Percentiles rank a stretch among this genome's conserved stretches.
Evolutionary conservation across 2,797 vertebrate genomes (phyloP).

Genomic region (Bradypus variegatus): DNA sequence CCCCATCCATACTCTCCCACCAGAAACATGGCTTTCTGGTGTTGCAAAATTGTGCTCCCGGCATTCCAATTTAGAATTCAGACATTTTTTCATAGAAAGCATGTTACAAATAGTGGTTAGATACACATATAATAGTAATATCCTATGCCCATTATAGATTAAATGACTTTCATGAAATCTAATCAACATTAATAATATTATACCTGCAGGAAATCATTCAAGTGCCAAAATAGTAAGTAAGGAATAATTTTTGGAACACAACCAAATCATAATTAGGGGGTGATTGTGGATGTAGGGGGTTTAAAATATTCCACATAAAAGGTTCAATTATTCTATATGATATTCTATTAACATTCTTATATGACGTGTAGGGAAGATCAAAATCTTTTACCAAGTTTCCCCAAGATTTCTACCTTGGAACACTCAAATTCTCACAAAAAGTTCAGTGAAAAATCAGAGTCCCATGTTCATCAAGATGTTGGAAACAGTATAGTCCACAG

Average conservation of each 20-base stretch:
- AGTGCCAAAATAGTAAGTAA: not conserved
- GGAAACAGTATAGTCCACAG: not conserved
- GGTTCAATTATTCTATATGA: not conserved
- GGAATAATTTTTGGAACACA: not conserved
- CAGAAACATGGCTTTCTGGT: not conserved
- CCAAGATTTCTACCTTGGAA: not conserved
- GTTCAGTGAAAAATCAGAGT: not conserved
- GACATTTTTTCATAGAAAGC: not conserved
- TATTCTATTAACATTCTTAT: not conserved
- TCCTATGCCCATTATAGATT: not conserved
- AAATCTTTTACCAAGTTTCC: not conserved
- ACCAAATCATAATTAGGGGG: not conserved
- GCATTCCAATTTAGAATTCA: not conserved
- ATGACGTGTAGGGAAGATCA: not conserved
- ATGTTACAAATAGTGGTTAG: not conserved
- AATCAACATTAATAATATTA: not conserved
- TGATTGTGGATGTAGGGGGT: not conserved
- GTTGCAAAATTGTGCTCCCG: not conserved
- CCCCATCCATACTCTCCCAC: not conserved
- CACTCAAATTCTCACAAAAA: not conserved
- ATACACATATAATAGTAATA: not conserved
- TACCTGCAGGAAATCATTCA: not conserved
- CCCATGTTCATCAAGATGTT: not conserved
- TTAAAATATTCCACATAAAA: conserved; percentile 1
- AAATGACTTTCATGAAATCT: not conserved